Evolutionary conservation across 92 coral and sea anemone genomes (phyloP), one percentile per base, ranked within the genome.

Genomic region (Zoanthus gigantus): DNA sequence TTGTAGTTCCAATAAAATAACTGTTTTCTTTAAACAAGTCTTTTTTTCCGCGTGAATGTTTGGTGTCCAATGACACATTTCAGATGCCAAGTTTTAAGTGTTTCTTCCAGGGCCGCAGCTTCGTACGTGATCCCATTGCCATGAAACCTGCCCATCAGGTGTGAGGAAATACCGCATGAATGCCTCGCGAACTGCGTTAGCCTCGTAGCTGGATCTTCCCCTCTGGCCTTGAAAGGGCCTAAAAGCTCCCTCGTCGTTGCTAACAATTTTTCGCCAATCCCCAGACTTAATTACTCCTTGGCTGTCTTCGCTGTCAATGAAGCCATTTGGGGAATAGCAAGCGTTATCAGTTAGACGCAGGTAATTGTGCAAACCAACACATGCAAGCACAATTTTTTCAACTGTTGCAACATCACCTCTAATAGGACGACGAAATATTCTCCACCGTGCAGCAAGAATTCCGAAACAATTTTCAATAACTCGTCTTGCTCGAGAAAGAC

Each of bases 311-410:
- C 74, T 37, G 66, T 90, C 92, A 77, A 85, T 68, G 82, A 91
- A 91, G 6, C 91, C 91, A 14, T 17, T 67, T 45, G 91, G 91
- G 18, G 83, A 87, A 82, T 91, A 90, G 56, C 61, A 34, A 44
- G 91, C 91, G 76, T 87, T 87, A 58, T 87, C 76, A 31, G 93
- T 87, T 44, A 78, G 78, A 34, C 88, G 90, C 37, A 90, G 77
- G 90, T 87, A 90, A 77, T 90, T 90, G 88, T 90, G 93, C 15
- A 90, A 81, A 57, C 91, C 76, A 54, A 90, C 91, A 81, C 77
- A 30, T 52, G 90, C 88, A 31, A 54, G 68, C 53, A 79, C 68
- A 61, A 90, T 83, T 77, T 89, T 83, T 76, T 89, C 72, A 73
- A 88, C 87, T 54, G 78, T 60, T 47, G 78, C 57, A 78, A 79